A percentile compares a stretch with the other conserved stretches of the same genome.
phyloP scores from a whole-genome alignment of 1,140 invertebrate genomes.

The Pogonognathellus flavescens region DNA sequence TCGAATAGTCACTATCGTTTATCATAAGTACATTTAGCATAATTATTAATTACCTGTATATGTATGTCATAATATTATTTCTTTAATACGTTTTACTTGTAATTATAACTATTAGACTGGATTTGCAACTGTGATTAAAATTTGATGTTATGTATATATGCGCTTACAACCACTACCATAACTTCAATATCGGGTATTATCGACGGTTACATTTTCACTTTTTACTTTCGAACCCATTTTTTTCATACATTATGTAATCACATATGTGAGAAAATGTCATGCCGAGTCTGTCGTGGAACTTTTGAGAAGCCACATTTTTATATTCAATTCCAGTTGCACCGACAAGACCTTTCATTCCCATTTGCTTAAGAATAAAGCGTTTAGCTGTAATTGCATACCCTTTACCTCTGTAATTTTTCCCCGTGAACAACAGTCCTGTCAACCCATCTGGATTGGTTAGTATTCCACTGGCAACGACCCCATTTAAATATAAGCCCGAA shows the following conservation, averaged over 20 bases:
- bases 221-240: not conserved
- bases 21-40: too few species aligned
- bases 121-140: too few species aligned
- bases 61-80: too few species aligned
- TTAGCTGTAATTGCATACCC: slow-evolving; percentile 7
- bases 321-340: not conserved
- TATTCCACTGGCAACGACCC: not conserved
- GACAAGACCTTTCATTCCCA: not conserved
- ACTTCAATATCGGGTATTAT: too few species aligned
- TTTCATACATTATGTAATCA: not conserved
- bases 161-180: too few species aligned
- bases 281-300: not conserved
- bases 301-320: not conserved
- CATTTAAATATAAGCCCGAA: not conserved
- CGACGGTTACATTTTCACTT: too few species aligned
- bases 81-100: too few species aligned
- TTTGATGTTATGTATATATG: too few species aligned
- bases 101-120: too few species aligned
- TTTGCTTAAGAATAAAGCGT: not conserved
- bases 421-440: not conserved
- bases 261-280: not conserved
- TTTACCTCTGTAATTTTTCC: slow-evolving; percentile 6
- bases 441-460: not conserved
- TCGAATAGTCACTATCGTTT: too few species aligned
- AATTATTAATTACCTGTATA: too few species aligned